Percentiles rank a stretch among this genome's conserved stretches.
These are phyloP conservation scores for Hymenochirus boettgeri DNA, from an alignment of 2,113 vertebrate genomes.

Conservation along the genomic window DNA sequence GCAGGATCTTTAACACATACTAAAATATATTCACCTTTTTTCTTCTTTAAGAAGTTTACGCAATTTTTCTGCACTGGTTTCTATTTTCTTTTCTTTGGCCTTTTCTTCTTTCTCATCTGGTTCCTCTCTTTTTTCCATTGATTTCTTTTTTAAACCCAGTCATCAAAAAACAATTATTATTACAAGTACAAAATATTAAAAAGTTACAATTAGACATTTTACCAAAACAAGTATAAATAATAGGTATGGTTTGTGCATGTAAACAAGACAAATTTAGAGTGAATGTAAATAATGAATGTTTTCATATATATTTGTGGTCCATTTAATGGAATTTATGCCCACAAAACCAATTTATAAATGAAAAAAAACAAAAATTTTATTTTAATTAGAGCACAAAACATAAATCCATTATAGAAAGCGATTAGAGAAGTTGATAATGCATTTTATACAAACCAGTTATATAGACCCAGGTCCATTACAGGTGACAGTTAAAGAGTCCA, in stretches of 20 bases:
- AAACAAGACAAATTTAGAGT: background rate
- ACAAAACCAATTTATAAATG: no score
- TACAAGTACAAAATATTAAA: background rate
- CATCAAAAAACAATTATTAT: slow-evolving; percentile 63
- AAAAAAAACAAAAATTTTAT: no score
- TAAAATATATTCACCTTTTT: slow-evolving; percentile 78
- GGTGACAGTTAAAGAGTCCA: slow-evolving; percentile 64
- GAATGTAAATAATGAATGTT: background rate
- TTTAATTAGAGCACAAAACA: no score
- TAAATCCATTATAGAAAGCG: slow-evolving; percentile 24
- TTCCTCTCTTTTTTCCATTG: slow-evolving; percentile 92
- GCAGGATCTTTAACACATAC: slow-evolving; percentile 24
- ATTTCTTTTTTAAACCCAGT: slow-evolving; percentile 92
- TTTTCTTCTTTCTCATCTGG: slow-evolving; percentile 85
- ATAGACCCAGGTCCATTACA: slow-evolving; percentile 68
- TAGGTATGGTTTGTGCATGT: no score
- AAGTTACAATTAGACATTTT: background rate
- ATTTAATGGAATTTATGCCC: slow-evolving; percentile 58
- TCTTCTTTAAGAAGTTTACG: slow-evolving; percentile 99
- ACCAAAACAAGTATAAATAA: background rate
- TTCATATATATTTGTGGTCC: slow-evolving; percentile 39
- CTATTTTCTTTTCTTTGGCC: slow-evolving; percentile 78
- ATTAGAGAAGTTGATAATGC: slow-evolving; percentile 36
- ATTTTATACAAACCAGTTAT: slow-evolving; percentile 73
- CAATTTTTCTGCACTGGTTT: slow-evolving; percentile 96